Percentiles rank a stretch among this genome's conserved stretches.
These are phyloP conservation scores for Labeo calbasu DNA, from an alignment of 2,797 vertebrate species.

Conservation along the genomic window DNA sequence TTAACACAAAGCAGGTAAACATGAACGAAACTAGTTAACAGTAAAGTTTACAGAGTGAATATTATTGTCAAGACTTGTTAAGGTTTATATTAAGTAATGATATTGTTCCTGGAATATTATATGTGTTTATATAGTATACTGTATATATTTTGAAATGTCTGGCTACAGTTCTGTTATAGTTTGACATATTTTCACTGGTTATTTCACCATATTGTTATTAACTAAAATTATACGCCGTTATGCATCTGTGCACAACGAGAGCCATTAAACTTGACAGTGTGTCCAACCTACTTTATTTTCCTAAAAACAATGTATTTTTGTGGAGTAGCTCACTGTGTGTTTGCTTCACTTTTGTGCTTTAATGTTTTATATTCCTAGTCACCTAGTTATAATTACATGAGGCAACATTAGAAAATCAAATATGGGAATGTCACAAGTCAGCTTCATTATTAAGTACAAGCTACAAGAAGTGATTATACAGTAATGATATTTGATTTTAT, in stretches of 20 bases:
- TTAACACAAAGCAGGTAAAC: not conserved
- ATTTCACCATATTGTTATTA: not conserved
- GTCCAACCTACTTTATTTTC: not conserved
- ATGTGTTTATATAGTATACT: not conserved
- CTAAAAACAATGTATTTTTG: not conserved
- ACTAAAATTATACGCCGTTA: not conserved
- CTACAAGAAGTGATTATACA: not conserved
- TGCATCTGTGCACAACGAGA: not conserved
- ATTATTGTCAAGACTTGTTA: not conserved
- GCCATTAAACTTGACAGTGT: constrained; percentile 15
- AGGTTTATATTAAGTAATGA: not conserved
- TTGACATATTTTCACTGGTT: not conserved
- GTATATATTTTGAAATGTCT: not conserved
- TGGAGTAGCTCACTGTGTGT: not conserved
- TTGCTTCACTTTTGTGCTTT: constrained; percentile 32
- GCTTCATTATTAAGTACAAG: not conserved
- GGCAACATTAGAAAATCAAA: not conserved
- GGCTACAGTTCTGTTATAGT: not conserved
- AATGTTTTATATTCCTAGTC: constrained; percentile 2
- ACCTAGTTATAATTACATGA: not conserved
- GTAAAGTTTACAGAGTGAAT: no score
- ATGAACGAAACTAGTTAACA: not conserved
- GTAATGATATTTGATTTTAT: not conserved
- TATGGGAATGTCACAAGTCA: not conserved
- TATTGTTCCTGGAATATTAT: not conserved